Percentiles rank a stretch among this genome's conserved stretches.
These are phyloP conservation scores for Crambe crambe DNA, from an alignment of 37 sponge, comb jelly and placozoan genomes.

Conservation along the genomic window DNA sequence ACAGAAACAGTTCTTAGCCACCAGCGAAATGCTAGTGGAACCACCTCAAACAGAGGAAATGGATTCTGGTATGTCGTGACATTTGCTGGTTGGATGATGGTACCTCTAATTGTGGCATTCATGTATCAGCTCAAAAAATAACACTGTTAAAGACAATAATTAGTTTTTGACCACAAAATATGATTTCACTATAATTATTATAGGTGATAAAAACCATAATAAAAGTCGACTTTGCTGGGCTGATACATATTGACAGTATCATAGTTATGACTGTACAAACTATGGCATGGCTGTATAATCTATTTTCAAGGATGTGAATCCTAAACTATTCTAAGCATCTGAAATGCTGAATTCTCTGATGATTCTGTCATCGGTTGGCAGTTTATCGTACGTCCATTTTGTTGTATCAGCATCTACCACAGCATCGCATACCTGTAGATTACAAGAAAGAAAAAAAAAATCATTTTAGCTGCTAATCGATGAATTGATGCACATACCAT, in stretches of 20 bases:
- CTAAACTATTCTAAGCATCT: neutral
- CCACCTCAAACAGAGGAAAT: conserved; percentile 3
- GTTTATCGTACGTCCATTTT: neutral
- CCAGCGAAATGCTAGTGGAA: neutral
- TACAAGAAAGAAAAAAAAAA: neutral
- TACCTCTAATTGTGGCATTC: conserved; percentile 48
- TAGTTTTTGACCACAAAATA: neutral
- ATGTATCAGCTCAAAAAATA: conserved; percentile 46
- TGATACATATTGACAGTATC: no score
- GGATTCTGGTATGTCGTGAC: conserved; percentile 63
- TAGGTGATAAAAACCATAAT: no score
- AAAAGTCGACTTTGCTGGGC: no score
- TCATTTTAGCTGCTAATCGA: neutral
- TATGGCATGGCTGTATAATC: no score
- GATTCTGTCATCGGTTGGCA: conserved; percentile 5
- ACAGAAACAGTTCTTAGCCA: conserved; percentile 15
- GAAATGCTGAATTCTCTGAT: neutral
- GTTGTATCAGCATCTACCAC: neutral
- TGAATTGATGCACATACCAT: neutral
- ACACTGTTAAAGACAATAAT: no score
- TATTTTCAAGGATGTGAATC: no score
- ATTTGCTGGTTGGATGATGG: conserved; percentile 72
- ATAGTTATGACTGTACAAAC: no score
- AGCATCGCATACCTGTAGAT: conserved; percentile 10
- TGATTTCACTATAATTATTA: no score